Conservation (phyloP, 2,113 vertebrate species). For the Albula goreensis region DNA sequence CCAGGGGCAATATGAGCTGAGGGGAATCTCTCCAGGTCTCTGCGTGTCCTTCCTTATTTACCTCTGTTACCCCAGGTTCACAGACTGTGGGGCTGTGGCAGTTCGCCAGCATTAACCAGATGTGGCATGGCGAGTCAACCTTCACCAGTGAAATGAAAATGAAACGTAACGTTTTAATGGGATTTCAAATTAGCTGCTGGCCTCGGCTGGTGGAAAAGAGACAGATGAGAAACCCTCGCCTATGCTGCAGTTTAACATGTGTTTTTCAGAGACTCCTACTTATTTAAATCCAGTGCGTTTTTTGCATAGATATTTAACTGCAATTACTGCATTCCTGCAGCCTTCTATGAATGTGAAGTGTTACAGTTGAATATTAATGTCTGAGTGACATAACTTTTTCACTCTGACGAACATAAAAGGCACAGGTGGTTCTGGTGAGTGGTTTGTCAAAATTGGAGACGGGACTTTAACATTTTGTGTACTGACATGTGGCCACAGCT, state of each 20-base stretch:
- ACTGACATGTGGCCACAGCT: no score
- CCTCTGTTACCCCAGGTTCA: neutral
- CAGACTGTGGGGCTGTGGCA: neutral
- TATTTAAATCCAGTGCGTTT: slow-evolving; percentile 6
- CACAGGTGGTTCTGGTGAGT: neutral
- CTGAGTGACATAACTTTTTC: neutral
- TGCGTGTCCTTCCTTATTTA: neutral
- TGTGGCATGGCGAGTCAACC: neutral
- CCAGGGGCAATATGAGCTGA: neutral
- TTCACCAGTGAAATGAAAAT: neutral
- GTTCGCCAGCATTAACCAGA: neutral
- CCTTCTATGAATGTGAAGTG: neutral
- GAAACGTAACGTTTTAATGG: slow-evolving; percentile 23
- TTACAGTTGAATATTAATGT: neutral
- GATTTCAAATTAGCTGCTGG: neutral
- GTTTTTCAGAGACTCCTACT: slow-evolving; percentile 17
- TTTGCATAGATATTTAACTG: neutral
- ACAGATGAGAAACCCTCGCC: neutral
- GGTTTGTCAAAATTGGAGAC: neutral
- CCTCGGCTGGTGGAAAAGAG: neutral
- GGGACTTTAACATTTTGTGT: no score
- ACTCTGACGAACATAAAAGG: neutral
- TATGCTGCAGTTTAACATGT: neutral
- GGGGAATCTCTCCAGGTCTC: neutral
- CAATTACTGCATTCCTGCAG: neutral